phyloP scores from a whole-genome alignment of 2,113 vertebrate genomes.

The Tragulus kanchil region DNA sequence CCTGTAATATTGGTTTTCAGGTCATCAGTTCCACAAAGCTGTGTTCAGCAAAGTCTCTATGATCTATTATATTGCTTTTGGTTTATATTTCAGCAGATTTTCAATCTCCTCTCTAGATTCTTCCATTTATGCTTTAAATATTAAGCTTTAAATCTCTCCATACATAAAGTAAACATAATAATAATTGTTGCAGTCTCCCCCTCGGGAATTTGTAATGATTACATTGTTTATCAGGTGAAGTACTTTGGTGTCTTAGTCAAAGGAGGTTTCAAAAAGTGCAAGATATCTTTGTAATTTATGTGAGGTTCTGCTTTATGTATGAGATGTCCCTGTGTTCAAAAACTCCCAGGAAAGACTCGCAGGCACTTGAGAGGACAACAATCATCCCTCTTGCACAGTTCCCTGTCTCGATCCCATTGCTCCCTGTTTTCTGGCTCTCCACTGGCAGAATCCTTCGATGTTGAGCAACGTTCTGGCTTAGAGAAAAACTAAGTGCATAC shows the following conservation, averaged over 20 bases:
- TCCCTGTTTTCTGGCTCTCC: conserved; percentile 61
- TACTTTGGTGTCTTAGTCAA: not conserved
- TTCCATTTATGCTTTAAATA: not conserved
- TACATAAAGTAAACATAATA: not conserved
- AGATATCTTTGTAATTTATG: not conserved
- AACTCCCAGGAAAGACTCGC: not conserved
- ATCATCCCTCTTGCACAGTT: not conserved
- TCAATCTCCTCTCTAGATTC: not conserved
- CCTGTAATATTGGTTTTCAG: not conserved
- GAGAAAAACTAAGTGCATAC: conserved; percentile 83
- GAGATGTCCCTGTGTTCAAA: conserved; percentile 19
- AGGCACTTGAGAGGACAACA: conserved; percentile 35
- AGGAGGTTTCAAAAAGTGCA: not conserved
- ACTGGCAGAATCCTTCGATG: conserved; percentile 51
- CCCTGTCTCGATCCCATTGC: conserved; percentile 31
- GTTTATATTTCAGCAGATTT: not conserved
- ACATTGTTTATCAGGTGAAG: conserved; percentile 28
- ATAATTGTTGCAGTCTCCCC: not conserved
- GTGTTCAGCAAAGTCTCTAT: not conserved
- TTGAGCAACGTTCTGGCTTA: conserved; percentile 80
- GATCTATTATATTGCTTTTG: not conserved
- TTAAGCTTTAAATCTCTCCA: not conserved
- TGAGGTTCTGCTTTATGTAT: conserved; percentile 51
- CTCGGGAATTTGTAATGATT: not conserved
- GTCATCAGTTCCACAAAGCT: conserved; percentile 7